Conservation (phyloP, 1,140 invertebrate species). For the Drepana arcuata region DNA sequence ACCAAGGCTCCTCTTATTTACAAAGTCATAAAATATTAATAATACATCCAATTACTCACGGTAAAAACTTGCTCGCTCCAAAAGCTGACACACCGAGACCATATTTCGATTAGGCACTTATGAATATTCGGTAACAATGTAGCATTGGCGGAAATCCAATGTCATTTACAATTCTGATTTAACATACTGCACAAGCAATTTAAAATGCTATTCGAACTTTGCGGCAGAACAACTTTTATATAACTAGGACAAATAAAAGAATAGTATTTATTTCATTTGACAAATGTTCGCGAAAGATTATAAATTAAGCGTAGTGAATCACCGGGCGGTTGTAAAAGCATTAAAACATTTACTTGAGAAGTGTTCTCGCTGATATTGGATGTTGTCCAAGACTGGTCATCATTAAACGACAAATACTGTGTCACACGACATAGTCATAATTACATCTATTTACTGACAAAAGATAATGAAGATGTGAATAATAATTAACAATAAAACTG, state of each 20-base stretch:
- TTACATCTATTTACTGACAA: constrained; percentile 16
- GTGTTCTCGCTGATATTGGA: constrained; percentile 37
- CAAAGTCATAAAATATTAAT: too few species aligned
- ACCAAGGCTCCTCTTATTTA: too few species aligned
- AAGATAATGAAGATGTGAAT: too few species aligned
- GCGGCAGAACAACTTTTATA: too few species aligned
- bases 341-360: constrained; percentile 27
- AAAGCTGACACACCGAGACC: constrained; percentile 21
- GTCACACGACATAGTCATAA: constrained; percentile 25
- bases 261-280: constrained; percentile 19
- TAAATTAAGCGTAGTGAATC: constrained; percentile 31
- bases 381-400: constrained; percentile 39
- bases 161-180: constrained; percentile 56
- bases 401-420: constrained; percentile 48
- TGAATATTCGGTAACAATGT: constrained; percentile 54
- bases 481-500: too few species aligned
- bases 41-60: too few species aligned
- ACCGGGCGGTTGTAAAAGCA: constrained; percentile 21
- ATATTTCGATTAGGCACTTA: constrained; percentile 39
- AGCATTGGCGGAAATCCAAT: constrained; percentile 59
- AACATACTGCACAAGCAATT: constrained; percentile 34
- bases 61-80: too few species aligned
- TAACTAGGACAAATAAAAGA: too few species aligned
- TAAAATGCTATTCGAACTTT: constrained; percentile 22
- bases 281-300: constrained; percentile 23